These are phyloP conservation scores for Holacanthella duospinosa DNA, from an alignment of 2,888 invertebrate species.

Conservation along the genomic window DNA sequence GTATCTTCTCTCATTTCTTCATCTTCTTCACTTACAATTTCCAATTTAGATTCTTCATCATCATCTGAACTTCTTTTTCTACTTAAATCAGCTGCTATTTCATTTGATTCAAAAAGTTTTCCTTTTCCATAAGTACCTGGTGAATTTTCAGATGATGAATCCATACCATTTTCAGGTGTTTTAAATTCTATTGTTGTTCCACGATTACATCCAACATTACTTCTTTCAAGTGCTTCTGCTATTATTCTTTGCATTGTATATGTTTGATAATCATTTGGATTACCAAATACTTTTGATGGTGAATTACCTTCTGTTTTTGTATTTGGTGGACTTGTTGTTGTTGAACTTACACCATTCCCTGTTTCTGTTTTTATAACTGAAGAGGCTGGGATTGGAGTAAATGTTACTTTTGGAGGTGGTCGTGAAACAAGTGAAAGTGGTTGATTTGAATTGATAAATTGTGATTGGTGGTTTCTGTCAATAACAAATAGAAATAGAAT, in stretches of 20 bases:
- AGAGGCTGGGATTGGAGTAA: conserved; percentile 7
- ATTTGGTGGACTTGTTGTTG: too few species aligned
- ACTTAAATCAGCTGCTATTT: not conserved
- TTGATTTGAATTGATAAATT: not conserved
- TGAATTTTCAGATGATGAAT: not conserved
- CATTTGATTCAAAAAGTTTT: too few species aligned
- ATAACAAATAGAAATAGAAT: not conserved
- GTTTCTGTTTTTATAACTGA: not conserved
- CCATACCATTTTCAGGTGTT: not conserved
- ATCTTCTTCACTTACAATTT: conserved; percentile 2
- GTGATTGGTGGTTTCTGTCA: too few species aligned
- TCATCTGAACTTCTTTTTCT: conserved; percentile 7
- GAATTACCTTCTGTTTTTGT: conserved; percentile 6
- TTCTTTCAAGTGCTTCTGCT: conserved; percentile 34
- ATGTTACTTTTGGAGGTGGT: conserved; percentile 12
- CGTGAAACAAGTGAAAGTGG: conserved; percentile 7
- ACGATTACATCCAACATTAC: conserved; percentile 34
- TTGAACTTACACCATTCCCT: not conserved
- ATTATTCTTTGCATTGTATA: conserved; percentile 37
- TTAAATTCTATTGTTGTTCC: not conserved
- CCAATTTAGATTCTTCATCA: conserved; percentile 1
- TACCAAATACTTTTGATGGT: conserved; percentile 19
- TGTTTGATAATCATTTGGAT: conserved; percentile 31
- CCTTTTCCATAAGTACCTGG: not conserved
- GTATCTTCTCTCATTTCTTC: not conserved